Percentiles rank a stretch among this genome's conserved stretches.
Conservation (phyloP, 1,140 invertebrate species). For the Aphelenchoides fujianensis region DNA sequence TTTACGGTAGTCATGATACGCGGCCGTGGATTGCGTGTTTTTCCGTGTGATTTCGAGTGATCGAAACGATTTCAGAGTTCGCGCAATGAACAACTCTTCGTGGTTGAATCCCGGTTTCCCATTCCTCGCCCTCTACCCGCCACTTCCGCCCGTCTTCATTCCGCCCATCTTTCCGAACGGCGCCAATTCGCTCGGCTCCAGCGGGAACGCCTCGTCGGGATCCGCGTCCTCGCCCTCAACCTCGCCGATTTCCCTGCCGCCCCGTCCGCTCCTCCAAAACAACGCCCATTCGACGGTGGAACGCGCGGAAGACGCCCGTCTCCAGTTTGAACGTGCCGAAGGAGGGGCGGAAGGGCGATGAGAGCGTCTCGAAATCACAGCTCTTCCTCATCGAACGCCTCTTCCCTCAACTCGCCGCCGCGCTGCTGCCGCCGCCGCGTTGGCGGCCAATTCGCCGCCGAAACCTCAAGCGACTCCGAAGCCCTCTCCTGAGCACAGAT, state of each 20-base stretch:
- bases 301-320: not conserved
- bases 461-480: not conserved
- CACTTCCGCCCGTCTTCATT: constrained; percentile 24
- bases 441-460: not conserved
- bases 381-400: constrained; percentile 30
- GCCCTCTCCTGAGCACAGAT: no score
- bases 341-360: not conserved
- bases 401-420: constrained; percentile 19
- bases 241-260: not conserved
- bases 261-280: not conserved
- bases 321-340: no score
- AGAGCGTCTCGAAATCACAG: constrained; percentile 15
- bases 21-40: no score
- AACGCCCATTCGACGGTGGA: no score
- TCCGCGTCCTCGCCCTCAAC: not conserved
- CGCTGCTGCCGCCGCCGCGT: not conserved
- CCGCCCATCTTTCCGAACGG: constrained; percentile 14
- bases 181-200: not conserved
- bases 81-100: not conserved
- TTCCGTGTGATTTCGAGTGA: not conserved
- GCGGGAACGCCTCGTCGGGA: constrained; percentile 20
- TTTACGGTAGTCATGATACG: no score
- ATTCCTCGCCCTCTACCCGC: constrained; percentile 18
- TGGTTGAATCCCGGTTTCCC: constrained; percentile 21
- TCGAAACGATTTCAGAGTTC: no score